Evolutionary conservation across 92 coral and sea anemone species (phyloP).

Genomic region (Muricea muricata): DNA sequence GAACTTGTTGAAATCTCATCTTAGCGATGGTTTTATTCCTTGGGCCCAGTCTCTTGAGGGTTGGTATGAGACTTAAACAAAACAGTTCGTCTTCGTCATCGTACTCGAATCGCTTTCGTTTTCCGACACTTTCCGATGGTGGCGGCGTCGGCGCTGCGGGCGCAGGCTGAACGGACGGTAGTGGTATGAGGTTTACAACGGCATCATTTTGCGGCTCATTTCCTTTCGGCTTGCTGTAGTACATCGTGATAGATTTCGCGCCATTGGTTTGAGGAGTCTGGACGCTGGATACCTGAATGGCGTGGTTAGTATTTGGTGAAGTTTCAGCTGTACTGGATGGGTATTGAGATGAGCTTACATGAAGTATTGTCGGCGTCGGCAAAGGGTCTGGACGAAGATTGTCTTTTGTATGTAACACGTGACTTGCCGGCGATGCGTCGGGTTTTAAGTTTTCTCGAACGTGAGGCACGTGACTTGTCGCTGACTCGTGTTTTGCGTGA

Average conservation of each 20-base stretch:
- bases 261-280: constrained; percentile 5
- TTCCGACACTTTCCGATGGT: constrained; percentile 3
- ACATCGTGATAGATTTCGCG: constrained; percentile 24
- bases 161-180: not conserved
- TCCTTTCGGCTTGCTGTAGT: constrained; percentile 28
- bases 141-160: not conserved
- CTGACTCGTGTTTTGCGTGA: not conserved
- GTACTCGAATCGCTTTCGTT: constrained; percentile 8
- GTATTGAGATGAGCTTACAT: not conserved
- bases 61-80: constrained; percentile 29
- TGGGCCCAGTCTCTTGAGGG: constrained; percentile 30
- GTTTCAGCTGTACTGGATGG: not conserved
- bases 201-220: not conserved
- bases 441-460: not conserved
- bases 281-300: not conserved
- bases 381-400: constrained; percentile 8
- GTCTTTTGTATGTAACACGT: not conserved
- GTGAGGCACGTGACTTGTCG: not conserved
- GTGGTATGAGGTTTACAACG: not conserved
- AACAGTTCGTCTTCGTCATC: constrained; percentile 45
- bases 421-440: not conserved
- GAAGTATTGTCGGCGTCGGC: constrained; percentile 4
- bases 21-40: constrained; percentile 27
- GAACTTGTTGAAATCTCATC: constrained; percentile 34
- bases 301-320: not conserved